Evolutionary conservation across 2,888 invertebrate genomes (phyloP).

Genomic region (Neoitamus cyanurus): DNA sequence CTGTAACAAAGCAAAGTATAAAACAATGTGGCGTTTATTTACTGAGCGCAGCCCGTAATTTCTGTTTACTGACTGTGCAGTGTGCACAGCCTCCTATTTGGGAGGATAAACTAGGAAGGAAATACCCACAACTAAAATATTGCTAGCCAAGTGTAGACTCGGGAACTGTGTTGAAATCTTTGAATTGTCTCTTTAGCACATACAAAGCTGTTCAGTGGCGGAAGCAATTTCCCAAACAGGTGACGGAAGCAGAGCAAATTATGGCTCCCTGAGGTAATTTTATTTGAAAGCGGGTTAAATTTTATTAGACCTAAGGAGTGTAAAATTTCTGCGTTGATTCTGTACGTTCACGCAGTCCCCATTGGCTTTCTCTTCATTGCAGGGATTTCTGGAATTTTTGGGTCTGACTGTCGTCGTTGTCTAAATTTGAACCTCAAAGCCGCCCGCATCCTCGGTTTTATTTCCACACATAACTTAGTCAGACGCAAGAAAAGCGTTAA

Average conservation of each 20-base stretch:
- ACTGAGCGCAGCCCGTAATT: background rate
- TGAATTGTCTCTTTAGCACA: background rate
- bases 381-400: background rate
- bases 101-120: background rate
- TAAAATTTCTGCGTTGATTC: background rate
- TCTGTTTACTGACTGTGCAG: background rate
- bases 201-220: background rate
- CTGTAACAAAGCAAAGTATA: background rate
- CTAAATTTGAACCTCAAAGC: background rate
- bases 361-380: background rate
- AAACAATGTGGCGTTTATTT: background rate
- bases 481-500: background rate
- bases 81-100: background rate
- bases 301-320: background rate
- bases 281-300: background rate
- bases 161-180: background rate
- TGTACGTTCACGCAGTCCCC: background rate
- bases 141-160: background rate
- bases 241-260: background rate
- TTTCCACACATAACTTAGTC: background rate
- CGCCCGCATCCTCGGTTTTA: background rate
- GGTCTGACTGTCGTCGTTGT: background rate
- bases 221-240: background rate
- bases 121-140: background rate
- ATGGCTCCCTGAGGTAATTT: background rate